Conservation (phyloP, 1,140 invertebrate genomes). For the Teleogryllus occipitalis region DNA sequence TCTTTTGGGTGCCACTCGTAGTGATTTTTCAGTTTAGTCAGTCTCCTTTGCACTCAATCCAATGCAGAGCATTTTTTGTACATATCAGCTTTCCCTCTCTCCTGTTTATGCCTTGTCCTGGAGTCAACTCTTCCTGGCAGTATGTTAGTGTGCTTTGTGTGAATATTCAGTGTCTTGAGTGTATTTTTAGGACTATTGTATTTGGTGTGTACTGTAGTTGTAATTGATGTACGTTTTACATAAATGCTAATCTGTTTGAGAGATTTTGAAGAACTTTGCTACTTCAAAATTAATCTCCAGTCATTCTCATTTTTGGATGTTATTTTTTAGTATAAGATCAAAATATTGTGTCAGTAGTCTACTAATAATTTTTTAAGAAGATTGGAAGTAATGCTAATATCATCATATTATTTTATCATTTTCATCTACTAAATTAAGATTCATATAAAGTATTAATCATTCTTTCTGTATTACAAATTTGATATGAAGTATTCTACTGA, state of each 20-base stretch:
- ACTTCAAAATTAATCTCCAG: background rate
- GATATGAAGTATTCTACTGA: no score
- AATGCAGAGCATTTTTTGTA: slow-evolving; percentile 10
- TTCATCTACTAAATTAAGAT: background rate
- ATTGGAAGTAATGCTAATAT: background rate
- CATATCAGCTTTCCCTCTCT: no score
- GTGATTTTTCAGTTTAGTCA: background rate
- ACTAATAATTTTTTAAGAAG: background rate
- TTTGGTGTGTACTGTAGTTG: background rate
- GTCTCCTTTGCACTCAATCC: slow-evolving; percentile 14
- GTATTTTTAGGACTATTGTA: background rate
- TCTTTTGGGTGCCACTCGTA: no score
- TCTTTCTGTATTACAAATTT: no score
- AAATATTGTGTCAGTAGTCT: no score
- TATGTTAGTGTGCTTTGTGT: background rate
- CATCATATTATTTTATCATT: background rate
- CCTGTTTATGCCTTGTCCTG: no score
- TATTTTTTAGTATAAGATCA: no score
- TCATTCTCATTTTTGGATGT: no score
- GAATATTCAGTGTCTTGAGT: background rate
- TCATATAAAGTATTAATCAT: background rate
- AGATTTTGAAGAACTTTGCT: background rate
- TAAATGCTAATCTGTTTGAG: background rate
- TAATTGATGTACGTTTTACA: background rate
- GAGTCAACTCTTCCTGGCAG: background rate